Evolutionary conservation across 2,797 vertebrate genomes (phyloP).

Genomic region (Sarcophilus harrisii): DNA sequence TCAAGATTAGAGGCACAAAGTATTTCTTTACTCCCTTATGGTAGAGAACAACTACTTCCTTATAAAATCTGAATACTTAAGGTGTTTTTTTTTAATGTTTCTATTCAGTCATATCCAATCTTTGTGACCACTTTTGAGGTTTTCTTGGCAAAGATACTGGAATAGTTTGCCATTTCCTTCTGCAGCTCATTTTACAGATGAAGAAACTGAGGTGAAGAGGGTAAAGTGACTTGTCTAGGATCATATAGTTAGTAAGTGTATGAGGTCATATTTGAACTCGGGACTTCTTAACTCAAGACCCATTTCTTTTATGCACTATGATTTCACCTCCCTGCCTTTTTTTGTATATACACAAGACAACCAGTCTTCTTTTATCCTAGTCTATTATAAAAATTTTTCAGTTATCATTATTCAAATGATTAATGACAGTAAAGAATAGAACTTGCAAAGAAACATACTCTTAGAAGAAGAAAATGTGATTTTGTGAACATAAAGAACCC

Average conservation of each 20-base stretch:
- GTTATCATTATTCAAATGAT: not conserved
- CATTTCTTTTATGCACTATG: not conserved
- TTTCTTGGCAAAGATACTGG: not conserved
- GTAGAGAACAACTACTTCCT: not conserved
- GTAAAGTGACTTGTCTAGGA: not conserved
- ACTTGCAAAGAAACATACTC: not conserved
- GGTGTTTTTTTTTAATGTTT: not conserved
- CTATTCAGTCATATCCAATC: not conserved
- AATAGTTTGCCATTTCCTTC: not conserved
- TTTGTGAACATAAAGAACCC: not conserved
- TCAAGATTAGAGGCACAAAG: not conserved
- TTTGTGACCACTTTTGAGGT: not conserved
- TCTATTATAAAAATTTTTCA: not conserved
- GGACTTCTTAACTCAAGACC: not conserved
- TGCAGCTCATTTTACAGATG: not conserved
- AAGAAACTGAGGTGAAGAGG: not conserved
- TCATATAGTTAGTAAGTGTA: not conserved
- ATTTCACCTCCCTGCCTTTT: not conserved
- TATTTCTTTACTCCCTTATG: not conserved
- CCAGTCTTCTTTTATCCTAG: rapidly evolving
- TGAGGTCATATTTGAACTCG: not conserved
- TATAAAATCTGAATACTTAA: not conserved
- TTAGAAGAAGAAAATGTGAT: not conserved
- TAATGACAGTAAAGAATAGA: not conserved
- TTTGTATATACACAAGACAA: rapidly evolving